Evolutionary conservation across 2,888 invertebrate genomes (phyloP).

Genomic region (Falcaria lacertinaria): DNA sequence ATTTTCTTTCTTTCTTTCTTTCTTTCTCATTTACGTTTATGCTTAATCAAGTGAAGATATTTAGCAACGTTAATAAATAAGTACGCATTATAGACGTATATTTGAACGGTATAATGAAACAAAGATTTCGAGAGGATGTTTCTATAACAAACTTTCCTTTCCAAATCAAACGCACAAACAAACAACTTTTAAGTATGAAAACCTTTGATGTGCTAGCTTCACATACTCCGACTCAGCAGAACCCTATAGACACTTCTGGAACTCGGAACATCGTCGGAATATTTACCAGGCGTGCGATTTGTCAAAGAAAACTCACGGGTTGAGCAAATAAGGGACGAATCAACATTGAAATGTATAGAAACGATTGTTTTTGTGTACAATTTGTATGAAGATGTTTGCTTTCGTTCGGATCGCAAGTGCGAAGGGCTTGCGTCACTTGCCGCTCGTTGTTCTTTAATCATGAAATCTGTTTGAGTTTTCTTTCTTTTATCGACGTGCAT

Average conservation of each 20-base stretch:
- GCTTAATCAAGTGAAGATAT: no score
- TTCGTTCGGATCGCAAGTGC: neutral
- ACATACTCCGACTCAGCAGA: neutral
- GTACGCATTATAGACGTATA: no score
- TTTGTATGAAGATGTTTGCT: constrained; percentile 10
- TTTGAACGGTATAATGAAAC: neutral
- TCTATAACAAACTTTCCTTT: neutral
- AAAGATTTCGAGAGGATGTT: neutral
- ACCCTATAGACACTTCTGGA: constrained; percentile 4
- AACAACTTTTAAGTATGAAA: neutral
- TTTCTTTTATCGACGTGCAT: no score
- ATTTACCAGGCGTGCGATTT: constrained; percentile 36
- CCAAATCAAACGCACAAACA: neutral
- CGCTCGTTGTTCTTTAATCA: no score
- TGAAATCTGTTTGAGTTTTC: no score
- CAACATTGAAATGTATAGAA: constrained; percentile 19
- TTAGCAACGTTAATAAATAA: no score
- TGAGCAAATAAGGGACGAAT: constrained; percentile 37
- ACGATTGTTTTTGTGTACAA: constrained; percentile 24
- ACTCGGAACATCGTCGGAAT: constrained; percentile 10
- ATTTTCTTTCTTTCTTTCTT: no score
- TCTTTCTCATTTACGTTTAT: no score
- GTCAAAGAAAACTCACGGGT: constrained; percentile 51
- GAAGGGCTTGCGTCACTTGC: no score
- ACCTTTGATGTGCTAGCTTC: neutral